Percentiles rank a stretch among this genome's conserved stretches.
Evolutionary conservation across 2,113 vertebrate species (phyloP).

Genomic region (Sylvietta virens): DNA sequence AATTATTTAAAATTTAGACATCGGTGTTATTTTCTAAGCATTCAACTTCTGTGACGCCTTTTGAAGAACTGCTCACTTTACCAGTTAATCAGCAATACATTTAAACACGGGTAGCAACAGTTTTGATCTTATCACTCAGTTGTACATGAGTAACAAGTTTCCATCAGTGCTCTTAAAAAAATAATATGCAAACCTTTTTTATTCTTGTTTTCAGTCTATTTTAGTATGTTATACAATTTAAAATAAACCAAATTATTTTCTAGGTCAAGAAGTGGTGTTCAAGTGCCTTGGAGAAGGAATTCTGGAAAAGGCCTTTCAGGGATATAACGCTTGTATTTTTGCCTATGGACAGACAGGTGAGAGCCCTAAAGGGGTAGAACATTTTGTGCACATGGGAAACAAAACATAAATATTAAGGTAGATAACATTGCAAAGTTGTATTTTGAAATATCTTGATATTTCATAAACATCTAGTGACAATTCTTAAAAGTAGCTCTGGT

Average conservation of each 20-base stretch:
- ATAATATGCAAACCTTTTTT: not conserved
- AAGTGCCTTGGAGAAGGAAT: slow-evolving; percentile 99
- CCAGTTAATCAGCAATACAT: not conserved
- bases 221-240: not conserved
- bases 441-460: not conserved
- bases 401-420: not conserved
- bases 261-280: slow-evolving; percentile 98
- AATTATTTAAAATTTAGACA: not conserved
- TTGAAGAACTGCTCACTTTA: not conserved
- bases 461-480: not conserved
- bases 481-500: not conserved
- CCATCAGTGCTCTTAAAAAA: not conserved
- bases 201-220: not conserved
- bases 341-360: slow-evolving; percentile 99
- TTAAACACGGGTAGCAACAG: not conserved
- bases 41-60: not conserved
- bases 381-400: not conserved
- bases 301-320: slow-evolving; percentile 99
- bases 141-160: not conserved
- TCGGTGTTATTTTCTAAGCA: not conserved
- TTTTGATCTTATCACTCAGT: not conserved
- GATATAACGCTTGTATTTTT: slow-evolving; percentile 99
- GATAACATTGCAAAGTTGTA: not conserved
- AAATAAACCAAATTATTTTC: slow-evolving; percentile 48
- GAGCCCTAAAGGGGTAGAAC: not conserved